Evolutionary conservation across 2,113 vertebrate genomes (phyloP).

Genomic region (Labrus mixtus): DNA sequence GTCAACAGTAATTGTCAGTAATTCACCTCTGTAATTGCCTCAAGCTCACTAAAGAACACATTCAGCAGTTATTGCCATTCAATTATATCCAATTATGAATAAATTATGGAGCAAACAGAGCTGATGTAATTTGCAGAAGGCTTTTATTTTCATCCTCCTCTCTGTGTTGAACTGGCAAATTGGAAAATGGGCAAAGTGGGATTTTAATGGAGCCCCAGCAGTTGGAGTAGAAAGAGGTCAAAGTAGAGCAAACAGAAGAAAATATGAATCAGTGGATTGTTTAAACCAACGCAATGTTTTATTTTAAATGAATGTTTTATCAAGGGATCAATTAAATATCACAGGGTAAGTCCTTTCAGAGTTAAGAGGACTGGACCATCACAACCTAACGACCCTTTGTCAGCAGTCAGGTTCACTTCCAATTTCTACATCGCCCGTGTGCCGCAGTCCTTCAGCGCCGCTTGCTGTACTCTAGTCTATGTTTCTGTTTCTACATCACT

Average conservation of each 20-base stretch:
- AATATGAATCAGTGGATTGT: neutral
- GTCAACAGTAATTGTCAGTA: slow-evolving; percentile 59
- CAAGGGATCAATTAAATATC: too few species aligned
- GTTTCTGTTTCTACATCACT: too few species aligned
- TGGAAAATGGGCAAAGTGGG: slow-evolving; percentile 6
- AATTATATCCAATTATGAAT: slow-evolving; percentile 63
- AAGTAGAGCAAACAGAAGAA: neutral
- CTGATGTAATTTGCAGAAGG: slow-evolving; percentile 45
- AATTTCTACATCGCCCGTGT: too few species aligned
- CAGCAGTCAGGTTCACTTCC: too few species aligned
- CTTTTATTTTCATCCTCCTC: slow-evolving; percentile 30
- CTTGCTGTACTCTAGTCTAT: too few species aligned
- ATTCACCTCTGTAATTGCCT: slow-evolving; percentile 55
- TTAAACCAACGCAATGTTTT: too few species aligned
- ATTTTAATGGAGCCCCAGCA: neutral
- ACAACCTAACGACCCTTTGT: too few species aligned
- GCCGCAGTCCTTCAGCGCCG: too few species aligned
- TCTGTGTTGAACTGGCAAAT: slow-evolving; percentile 33
- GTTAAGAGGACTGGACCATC: too few species aligned
- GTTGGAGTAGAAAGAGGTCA: slow-evolving; percentile 20
- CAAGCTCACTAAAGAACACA: slow-evolving; percentile 47
- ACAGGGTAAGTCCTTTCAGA: too few species aligned
- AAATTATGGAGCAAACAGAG: slow-evolving; percentile 63
- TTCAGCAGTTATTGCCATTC: slow-evolving; percentile 64
- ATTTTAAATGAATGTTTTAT: too few species aligned